phyloP scores from a whole-genome alignment of 1,140 invertebrate species.

The Bombyx mori region DNA sequence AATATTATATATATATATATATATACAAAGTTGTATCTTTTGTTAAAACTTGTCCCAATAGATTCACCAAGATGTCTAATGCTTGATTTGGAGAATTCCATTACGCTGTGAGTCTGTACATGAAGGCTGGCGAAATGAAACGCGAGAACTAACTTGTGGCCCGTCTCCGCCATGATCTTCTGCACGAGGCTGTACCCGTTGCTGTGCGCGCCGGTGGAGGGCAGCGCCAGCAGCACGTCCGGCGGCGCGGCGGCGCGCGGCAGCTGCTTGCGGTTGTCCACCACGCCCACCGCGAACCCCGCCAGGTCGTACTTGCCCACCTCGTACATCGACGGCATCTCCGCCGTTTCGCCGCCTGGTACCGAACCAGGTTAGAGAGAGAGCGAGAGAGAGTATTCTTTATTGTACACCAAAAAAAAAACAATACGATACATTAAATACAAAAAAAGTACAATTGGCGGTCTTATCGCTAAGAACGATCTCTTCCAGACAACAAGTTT shows the following conservation, averaged over 20 bases:
- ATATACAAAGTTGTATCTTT: too few species aligned
- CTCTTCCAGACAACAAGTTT: too few species aligned
- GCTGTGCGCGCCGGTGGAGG: constrained; percentile 89
- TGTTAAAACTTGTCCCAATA: too few species aligned
- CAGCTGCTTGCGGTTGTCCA: constrained; percentile 80
- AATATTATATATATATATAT: too few species aligned
- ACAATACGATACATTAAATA: too few species aligned
- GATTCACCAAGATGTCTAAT: too few species aligned
- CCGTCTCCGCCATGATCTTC: constrained; percentile 74
- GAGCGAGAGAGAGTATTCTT: too few species aligned
- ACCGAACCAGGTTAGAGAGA: neutral
- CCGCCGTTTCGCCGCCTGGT: constrained; percentile 93
- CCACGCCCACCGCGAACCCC: constrained; percentile 93
- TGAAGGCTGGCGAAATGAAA: neutral
- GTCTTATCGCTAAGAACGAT: too few species aligned
- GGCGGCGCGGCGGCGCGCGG: constrained; percentile 75
- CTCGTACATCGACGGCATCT: constrained; percentile 93
- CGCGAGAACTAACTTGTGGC: constrained; percentile 35
- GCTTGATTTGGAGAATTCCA: neutral
- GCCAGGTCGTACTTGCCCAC: constrained; percentile 90
- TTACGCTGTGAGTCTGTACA: neutral
- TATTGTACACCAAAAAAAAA: too few species aligned
- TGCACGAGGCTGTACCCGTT: constrained; percentile 92
- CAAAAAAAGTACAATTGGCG: too few species aligned
- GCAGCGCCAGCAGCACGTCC: constrained; percentile 86